Percentiles rank a stretch among this genome's conserved stretches.
Evolutionary conservation across 2,888 invertebrate species (phyloP).

Genomic region (Philonicus albiceps): DNA sequence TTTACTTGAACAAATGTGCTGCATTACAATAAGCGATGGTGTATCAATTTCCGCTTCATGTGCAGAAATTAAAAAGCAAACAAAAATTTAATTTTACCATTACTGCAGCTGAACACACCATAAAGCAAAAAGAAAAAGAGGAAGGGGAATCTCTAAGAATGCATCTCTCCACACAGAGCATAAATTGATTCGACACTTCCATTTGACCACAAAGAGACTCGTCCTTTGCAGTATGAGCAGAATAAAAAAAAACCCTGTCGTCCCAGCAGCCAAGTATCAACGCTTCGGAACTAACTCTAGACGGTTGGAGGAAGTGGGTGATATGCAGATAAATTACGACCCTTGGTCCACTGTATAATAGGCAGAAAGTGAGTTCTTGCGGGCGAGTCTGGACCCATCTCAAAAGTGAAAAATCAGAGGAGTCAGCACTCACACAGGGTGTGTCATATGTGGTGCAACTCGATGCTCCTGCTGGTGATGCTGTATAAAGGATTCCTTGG

Average conservation of each 20-base stretch:
- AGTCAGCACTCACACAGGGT: constrained; percentile 25
- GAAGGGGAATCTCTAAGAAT: not conserved
- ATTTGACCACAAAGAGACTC: not conserved
- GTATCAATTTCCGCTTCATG: not conserved
- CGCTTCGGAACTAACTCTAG: not conserved
- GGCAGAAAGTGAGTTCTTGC: not conserved
- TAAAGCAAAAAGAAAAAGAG: not conserved
- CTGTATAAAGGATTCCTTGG: not conserved
- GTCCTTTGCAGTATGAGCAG: not conserved
- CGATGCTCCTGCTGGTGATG: not conserved
- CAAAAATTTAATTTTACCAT: not conserved
- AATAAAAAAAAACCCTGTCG: not conserved
- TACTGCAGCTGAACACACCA: not conserved
- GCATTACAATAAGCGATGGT: not conserved
- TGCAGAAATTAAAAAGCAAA: not conserved
- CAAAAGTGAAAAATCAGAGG: constrained; percentile 3
- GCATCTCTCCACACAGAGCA: not conserved
- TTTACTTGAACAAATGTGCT: not conserved
- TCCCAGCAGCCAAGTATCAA: not conserved
- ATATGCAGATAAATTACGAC: constrained; percentile 28
- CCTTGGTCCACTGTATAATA: not conserved
- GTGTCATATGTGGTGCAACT: not conserved
- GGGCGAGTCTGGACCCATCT: not conserved
- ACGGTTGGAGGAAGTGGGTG: not conserved
- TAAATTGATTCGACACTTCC: constrained; percentile 1